phyloP scores from a whole-genome alignment of 2,797 vertebrate genomes.

The Lutra lutra region DNA sequence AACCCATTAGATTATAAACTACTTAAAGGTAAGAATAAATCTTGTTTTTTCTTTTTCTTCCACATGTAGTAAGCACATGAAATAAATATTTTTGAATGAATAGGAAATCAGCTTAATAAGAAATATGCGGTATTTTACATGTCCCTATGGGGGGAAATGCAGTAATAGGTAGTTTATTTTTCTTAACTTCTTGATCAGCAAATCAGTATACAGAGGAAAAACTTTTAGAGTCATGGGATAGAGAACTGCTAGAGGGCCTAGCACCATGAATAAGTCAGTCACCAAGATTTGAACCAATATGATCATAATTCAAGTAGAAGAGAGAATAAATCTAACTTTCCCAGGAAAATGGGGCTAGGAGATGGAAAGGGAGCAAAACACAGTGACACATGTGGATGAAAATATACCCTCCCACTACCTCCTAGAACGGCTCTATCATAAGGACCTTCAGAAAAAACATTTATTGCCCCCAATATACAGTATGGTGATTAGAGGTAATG shows the following conservation, averaged over 20 bases:
- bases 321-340: background rate
- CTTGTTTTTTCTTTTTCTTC: background rate
- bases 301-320: background rate
- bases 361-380: background rate
- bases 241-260: background rate
- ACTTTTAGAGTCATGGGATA: background rate
- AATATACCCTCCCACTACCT: background rate
- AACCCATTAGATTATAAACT: background rate
- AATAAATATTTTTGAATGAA: slow-evolving; percentile 43
- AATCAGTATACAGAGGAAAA: background rate
- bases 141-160: background rate
- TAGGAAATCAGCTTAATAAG: slow-evolving; percentile 37
- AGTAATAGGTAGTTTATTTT: background rate
- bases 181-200: background rate
- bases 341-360: background rate
- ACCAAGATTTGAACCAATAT: background rate
- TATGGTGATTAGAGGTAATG: background rate
- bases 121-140: background rate
- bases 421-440: background rate
- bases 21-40: background rate
- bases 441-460: background rate
- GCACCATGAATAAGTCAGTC: background rate
- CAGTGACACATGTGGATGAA: accelerated
- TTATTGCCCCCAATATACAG: background rate
- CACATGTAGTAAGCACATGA: background rate